Conservation (phyloP, 2,113 vertebrate species). For the Arenaria interpres region DNA sequence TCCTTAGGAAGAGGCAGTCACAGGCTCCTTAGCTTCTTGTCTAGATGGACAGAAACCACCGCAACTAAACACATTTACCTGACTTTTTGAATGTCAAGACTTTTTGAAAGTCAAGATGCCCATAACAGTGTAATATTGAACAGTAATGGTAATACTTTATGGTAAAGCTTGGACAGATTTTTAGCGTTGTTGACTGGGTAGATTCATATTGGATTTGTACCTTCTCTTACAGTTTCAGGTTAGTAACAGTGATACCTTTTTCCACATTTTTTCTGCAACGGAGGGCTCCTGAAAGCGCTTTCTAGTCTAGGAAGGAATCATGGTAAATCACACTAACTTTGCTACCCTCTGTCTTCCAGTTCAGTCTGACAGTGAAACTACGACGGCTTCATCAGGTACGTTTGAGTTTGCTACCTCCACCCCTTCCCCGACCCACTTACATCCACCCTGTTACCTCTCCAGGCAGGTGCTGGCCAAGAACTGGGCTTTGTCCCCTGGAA, state of each 20-base stretch:
- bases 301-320: not conserved
- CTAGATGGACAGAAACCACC: not conserved
- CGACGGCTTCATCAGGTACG: constrained; percentile 1
- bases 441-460: not conserved
- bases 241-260: not conserved
- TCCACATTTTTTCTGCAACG: not conserved
- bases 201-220: not conserved
- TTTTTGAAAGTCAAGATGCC: not conserved
- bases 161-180: not conserved
- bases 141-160: not conserved
- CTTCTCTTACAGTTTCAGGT: not conserved
- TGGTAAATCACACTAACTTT: not conserved
- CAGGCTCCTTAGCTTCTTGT: not conserved
- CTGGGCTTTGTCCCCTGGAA: not conserved
- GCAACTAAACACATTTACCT: not conserved
- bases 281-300: not conserved
- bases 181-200: not conserved
- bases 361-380: not conserved
- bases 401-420: not conserved
- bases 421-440: not conserved
- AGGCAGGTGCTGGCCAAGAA: not conserved
- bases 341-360: constrained; percentile 12
- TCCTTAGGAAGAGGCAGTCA: not conserved
- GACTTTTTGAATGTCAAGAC: not conserved
- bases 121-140: not conserved